A percentile compares a stretch with the other conserved stretches of the same genome.
Conservation (phyloP, 2,888 invertebrate genomes). For the Mesochorus sp. region DNA sequence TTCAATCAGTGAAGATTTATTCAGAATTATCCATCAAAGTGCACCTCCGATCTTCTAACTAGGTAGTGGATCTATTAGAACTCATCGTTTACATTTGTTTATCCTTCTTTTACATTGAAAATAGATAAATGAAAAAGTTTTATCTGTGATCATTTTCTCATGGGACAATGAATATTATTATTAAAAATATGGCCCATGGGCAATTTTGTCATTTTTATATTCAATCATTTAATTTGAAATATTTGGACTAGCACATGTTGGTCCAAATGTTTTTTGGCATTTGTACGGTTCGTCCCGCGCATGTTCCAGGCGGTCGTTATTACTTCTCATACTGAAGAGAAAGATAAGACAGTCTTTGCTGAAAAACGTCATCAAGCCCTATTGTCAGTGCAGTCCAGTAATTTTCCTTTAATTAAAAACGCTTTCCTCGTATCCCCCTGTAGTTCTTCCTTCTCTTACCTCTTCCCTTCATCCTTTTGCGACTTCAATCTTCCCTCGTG, state of each 20-base stretch:
- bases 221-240: too few relatives aligned
- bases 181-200: too few relatives aligned
- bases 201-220: too few relatives aligned
- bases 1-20: background rate
- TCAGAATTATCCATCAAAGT: background rate
- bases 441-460: background rate
- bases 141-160: too few relatives aligned
- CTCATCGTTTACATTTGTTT: too few relatives aligned
- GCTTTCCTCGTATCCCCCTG: background rate
- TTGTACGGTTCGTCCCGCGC: constrained; percentile 61
- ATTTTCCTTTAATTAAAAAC: background rate
- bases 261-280: constrained; percentile 79
- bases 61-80: too few relatives aligned
- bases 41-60: too few relatives aligned
- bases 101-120: too few relatives aligned
- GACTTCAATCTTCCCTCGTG: constrained; percentile 39
- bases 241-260: too few relatives aligned
- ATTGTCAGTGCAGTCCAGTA: background rate
- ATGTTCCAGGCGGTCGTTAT: constrained; percentile 17
- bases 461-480: too few relatives aligned
- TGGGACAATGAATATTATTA: too few relatives aligned
- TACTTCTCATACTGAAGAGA: background rate
- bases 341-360: background rate
- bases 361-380: background rate
- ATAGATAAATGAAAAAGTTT: too few relatives aligned